Percentiles rank a stretch among this genome's conserved stretches.
Evolutionary conservation across 2,113 vertebrate genomes (phyloP).

Genomic region (Lathamus discolor): DNA sequence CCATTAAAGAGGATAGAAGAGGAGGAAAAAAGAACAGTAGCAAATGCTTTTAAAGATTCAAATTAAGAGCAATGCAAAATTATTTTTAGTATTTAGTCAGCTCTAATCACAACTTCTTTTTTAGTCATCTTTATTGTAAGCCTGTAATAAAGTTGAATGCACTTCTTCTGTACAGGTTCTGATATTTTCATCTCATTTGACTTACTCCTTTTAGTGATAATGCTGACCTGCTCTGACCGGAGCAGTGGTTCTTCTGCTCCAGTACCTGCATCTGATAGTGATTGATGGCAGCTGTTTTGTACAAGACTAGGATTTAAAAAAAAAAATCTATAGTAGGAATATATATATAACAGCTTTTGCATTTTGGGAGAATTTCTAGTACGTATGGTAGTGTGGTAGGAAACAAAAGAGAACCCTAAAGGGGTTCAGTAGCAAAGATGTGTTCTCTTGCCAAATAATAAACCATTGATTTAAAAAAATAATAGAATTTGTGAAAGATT

Average conservation of each 20-base stretch:
- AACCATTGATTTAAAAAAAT: background rate
- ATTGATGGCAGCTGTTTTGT: background rate
- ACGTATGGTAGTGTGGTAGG: background rate
- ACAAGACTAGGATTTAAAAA: background rate
- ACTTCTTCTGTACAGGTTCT: background rate
- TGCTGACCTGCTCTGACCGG: background rate
- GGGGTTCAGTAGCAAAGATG: background rate
- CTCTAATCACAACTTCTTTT: background rate
- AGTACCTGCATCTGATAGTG: background rate
- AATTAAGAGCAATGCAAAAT: background rate
- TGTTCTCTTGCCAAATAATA: background rate
- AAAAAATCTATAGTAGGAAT: background rate
- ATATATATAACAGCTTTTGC: background rate
- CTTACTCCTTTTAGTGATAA: background rate
- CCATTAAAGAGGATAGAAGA: background rate
- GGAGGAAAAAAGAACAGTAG: background rate
- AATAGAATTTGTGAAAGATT: background rate
- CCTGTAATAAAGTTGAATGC: background rate
- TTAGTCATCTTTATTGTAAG: background rate
- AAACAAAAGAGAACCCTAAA: background rate
- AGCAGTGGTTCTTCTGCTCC: constrained; percentile 1
- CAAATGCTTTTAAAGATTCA: background rate
- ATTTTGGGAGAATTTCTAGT: background rate
- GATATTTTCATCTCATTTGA: constrained; percentile 1
- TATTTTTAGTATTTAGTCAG: background rate